Evolutionary conservation across 1,140 invertebrate genomes (phyloP), one percentile per base, ranked within the genome.

Genomic region (Mesaphorura yosii): DNA sequence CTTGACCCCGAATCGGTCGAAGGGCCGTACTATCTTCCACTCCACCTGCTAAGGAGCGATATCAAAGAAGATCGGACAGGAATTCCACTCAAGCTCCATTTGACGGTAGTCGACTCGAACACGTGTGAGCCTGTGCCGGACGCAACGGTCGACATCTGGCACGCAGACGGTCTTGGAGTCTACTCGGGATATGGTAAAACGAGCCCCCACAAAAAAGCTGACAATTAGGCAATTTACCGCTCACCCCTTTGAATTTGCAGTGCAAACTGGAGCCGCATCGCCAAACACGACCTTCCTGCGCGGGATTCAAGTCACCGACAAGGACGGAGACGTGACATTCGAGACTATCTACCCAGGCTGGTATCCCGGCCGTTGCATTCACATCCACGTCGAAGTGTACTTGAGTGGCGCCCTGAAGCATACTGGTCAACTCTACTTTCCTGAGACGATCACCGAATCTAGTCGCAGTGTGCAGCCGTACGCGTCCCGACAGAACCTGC

Each of bases 391-490:
- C 14, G 23, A 14, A 7, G 44, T 27, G 14, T 23, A 25, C 10
- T 14, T 46, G 10, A 46, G 28, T 23, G 6, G 19, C 12, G 7
- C 14, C 19, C n/a, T n/a, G n/a, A 27, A 46, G 23, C 23, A 46
- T 23, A 46, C 44, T 14, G 44, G 44, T 15, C 44, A 46, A 46
- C 14, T 46, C 14, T 46, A 20, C 23, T 46, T 46, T 25, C 10
- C 31, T 34, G 31, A 34, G n/a, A n/a, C 10, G 31, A 10, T 34
- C 10, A 34, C 31, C 31, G 10, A 34, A n/a, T 10, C 10, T 10
- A n/a, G 10, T 10, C 10, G 10, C 31, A 34, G n/a, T 10, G 31
- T n/a, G 31, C 10, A 10, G 10, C 31, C 31, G 10, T 34, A 34
- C 31, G n/a, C n/a, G 31, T 10, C 10, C 10, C 10, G 31, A n/a